phyloP scores from a whole-genome alignment of 1,140 invertebrate species.

The Drosophila quadrilineata region DNA sequence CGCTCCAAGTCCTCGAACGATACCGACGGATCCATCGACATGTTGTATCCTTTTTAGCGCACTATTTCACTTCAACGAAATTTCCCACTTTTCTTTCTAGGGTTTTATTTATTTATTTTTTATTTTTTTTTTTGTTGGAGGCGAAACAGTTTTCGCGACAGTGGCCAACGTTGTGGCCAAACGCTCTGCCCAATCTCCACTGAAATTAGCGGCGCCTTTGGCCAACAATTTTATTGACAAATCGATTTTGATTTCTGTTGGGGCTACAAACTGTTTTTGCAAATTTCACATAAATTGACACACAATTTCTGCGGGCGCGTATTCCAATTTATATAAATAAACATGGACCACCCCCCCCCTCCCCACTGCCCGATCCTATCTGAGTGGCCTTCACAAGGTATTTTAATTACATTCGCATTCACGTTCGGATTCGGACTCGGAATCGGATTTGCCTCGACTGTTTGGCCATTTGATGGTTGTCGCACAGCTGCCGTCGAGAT shows the following conservation, averaged over 20 bases:
- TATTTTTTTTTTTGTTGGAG: conserved; percentile 8
- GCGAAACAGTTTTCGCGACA: conserved; percentile 13
- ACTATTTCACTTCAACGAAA: neutral
- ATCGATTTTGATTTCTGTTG: conserved; percentile 74
- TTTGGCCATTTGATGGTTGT: conserved; percentile 54
- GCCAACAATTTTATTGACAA: conserved; percentile 77
- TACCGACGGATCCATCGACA: conserved; percentile 74
- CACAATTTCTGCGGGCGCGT: conserved; percentile 57
- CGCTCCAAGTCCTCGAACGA: conserved; percentile 73
- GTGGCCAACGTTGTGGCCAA: conserved; percentile 49
- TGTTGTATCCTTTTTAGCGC: conserved; percentile 18
- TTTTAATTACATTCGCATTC: conserved; percentile 64
- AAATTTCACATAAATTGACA: conserved; percentile 70
- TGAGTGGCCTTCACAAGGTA: conserved; percentile 67
- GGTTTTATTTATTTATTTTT: neutral
- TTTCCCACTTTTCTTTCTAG: too few species aligned
- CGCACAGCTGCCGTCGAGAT: conserved; percentile 43
- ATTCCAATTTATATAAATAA: conserved; percentile 67
- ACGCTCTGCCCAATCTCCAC: conserved; percentile 68
- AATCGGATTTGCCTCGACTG: conserved; percentile 33
- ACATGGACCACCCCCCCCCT: conserved; percentile 37
- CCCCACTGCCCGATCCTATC: conserved; percentile 27
- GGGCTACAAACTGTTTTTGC: conserved; percentile 32
- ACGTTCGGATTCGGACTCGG: conserved; percentile 32
- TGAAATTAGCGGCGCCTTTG: conserved; percentile 63